Evolutionary conservation across 2,888 invertebrate genomes (phyloP).

Genomic region (Macrophya annulata): DNA sequence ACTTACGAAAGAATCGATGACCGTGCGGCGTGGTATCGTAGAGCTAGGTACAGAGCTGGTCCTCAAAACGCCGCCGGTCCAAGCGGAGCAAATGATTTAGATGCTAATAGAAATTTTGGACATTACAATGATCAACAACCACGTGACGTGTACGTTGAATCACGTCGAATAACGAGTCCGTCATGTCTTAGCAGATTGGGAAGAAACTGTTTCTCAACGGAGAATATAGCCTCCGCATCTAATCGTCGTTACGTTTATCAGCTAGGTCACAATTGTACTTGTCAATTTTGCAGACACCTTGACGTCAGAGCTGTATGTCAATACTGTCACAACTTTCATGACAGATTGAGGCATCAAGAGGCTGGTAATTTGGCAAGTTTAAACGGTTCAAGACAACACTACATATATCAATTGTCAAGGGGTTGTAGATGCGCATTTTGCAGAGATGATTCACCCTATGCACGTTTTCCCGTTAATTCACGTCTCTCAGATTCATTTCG

Average conservation of each 20-base stretch:
- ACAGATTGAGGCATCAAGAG: constrained; percentile 70
- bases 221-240: constrained; percentile 74
- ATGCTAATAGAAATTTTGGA: constrained; percentile 63
- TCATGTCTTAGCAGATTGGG: constrained; percentile 72
- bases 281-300: constrained; percentile 71
- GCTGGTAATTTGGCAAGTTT: constrained; percentile 55
- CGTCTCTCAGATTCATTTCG: constrained; percentile 68
- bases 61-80: constrained; percentile 66
- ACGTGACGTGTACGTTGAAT: constrained; percentile 69
- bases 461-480: constrained; percentile 50
- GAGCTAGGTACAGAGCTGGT: constrained; percentile 54
- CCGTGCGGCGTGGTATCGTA: constrained; percentile 67
- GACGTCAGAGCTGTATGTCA: constrained; percentile 71
- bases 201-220: constrained; percentile 76
- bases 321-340: constrained; percentile 73
- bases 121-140: constrained; percentile 68
- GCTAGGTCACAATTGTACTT: constrained; percentile 71
- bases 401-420: constrained; percentile 74
- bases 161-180: constrained; percentile 67
- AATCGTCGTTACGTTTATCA: constrained; percentile 71
- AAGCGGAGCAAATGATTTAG: constrained; percentile 67
- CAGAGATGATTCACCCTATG: constrained; percentile 72
- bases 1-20: constrained; percentile 75
- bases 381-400: constrained; percentile 70
- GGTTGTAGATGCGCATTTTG: constrained; percentile 74